A percentile compares a stretch with the other conserved stretches of the same genome.
phyloP scores from a whole-genome alignment of 2,888 invertebrate species.

The Oxycera nigricornis region DNA sequence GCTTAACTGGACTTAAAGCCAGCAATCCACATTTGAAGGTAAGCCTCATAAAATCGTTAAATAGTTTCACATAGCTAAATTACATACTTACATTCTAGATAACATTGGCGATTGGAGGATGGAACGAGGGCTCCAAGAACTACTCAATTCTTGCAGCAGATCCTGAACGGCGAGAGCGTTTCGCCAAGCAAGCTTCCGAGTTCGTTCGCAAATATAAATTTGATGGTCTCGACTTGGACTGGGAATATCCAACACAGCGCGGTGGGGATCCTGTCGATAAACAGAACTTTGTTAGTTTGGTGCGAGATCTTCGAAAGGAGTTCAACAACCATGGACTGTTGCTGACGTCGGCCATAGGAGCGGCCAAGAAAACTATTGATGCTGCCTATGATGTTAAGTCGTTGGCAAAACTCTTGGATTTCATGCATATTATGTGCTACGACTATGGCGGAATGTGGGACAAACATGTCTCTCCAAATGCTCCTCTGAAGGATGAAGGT shows the following conservation, averaged over 20 bases:
- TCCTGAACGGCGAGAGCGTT: constrained; percentile 68
- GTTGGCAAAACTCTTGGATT: constrained; percentile 72
- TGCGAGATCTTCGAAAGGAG: constrained; percentile 77
- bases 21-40: constrained; percentile 74
- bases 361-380: constrained; percentile 77
- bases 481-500: constrained; percentile 69
- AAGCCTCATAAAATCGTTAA: not conserved
- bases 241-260: constrained; percentile 84
- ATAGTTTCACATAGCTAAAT: not conserved
- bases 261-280: constrained; percentile 79
- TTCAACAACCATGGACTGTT: constrained; percentile 73
- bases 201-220: constrained; percentile 66
- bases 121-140: constrained; percentile 83
- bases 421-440: constrained; percentile 86
- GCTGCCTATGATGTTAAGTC: constrained; percentile 77
- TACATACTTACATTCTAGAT: constrained; percentile 61
- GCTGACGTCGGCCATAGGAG: constrained; percentile 83
- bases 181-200: constrained; percentile 73
- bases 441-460: constrained; percentile 91
- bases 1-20: constrained; percentile 71
- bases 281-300: constrained; percentile 77
- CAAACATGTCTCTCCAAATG: constrained; percentile 75
- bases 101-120: constrained; percentile 85
- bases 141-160: constrained; percentile 69
- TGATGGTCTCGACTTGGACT: constrained; percentile 67